A percentile compares a stretch with the other conserved stretches of the same genome.
Evolutionary conservation across 1,140 invertebrate genomes (phyloP).

Genomic region (Idris sp.): DNA sequence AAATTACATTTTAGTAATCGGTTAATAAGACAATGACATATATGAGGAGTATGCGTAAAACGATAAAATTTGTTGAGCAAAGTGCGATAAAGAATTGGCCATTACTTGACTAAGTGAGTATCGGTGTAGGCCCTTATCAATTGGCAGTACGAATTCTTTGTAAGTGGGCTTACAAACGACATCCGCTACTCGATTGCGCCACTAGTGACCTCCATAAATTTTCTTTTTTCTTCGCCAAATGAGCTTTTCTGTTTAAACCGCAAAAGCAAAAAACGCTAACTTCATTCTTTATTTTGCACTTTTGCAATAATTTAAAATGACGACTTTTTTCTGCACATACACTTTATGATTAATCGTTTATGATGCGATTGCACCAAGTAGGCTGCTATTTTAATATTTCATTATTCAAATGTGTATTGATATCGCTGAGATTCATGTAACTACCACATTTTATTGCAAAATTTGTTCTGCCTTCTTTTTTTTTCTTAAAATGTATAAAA

Average conservation of each 20-base stretch:
- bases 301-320: constrained; percentile 20
- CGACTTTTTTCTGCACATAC: constrained; percentile 25
- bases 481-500: background rate
- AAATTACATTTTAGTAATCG: constrained; percentile 12
- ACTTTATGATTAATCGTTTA: constrained; percentile 16
- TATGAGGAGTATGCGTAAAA: background rate
- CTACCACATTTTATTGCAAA: constrained; percentile 20
- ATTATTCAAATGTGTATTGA: constrained; percentile 1
- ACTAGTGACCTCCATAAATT: constrained; percentile 48
- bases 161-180: constrained; percentile 32
- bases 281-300: too few species aligned
- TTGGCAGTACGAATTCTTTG: constrained; percentile 48
- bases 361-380: constrained; percentile 2
- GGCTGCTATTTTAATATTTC: constrained; percentile 11
- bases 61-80: constrained; percentile 16
- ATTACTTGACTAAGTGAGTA: constrained; percentile 68
- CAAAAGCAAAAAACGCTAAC: too few species aligned
- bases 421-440: too few species aligned
- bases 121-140: constrained; percentile 65
- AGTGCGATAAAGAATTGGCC: constrained; percentile 37
- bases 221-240: constrained; percentile 16
- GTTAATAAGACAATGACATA: constrained; percentile 31
- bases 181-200: constrained; percentile 55
- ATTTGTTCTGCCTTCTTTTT: constrained; percentile 2
- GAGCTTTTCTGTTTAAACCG: constrained; percentile 13